These are phyloP conservation scores for Epiblema foenella DNA, from an alignment of 2,888 invertebrate genomes.

Conservation along the genomic window DNA sequence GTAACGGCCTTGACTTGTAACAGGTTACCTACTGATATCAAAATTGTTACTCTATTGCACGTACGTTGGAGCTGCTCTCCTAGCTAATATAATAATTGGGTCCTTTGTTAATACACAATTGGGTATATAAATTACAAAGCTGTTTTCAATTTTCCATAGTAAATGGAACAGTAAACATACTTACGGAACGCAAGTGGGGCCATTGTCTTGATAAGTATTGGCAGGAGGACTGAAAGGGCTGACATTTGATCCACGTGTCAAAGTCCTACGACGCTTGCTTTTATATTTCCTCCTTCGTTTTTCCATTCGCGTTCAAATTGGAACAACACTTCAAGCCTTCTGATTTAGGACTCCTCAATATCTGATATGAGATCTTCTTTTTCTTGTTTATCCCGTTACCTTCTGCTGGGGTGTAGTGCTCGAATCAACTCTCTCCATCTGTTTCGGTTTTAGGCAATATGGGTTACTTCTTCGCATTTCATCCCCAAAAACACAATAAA, in stretches of 20 bases:
- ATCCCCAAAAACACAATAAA: too few species aligned
- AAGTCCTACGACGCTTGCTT: background rate
- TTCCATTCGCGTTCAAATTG: background rate
- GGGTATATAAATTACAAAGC: slow-evolving; percentile 12
- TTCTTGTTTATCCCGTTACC: too few species aligned
- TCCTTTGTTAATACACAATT: slow-evolving; percentile 8
- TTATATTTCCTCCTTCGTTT: background rate
- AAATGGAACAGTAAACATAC: background rate
- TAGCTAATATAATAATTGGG: too few species aligned
- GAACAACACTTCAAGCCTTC: background rate
- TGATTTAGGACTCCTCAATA: background rate
- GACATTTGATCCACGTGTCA: slow-evolving; percentile 1
- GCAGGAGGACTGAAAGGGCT: slow-evolving; percentile 10
- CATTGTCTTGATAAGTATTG: slow-evolving; percentile 24
- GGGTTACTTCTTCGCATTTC: too few species aligned
- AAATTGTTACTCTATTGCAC: background rate
- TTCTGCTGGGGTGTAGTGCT: too few species aligned
- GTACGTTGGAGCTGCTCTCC: background rate
- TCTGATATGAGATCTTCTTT: background rate
- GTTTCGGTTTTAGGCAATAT: too few species aligned
- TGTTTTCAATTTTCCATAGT: slow-evolving; percentile 13
- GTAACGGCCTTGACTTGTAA: background rate
- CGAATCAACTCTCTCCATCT: too few species aligned
- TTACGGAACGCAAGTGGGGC: slow-evolving; percentile 5
- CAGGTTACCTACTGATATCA: background rate